Evolutionary conservation across 2,113 vertebrate genomes (phyloP).

Genomic region (Anolis carolinensis): DNA sequence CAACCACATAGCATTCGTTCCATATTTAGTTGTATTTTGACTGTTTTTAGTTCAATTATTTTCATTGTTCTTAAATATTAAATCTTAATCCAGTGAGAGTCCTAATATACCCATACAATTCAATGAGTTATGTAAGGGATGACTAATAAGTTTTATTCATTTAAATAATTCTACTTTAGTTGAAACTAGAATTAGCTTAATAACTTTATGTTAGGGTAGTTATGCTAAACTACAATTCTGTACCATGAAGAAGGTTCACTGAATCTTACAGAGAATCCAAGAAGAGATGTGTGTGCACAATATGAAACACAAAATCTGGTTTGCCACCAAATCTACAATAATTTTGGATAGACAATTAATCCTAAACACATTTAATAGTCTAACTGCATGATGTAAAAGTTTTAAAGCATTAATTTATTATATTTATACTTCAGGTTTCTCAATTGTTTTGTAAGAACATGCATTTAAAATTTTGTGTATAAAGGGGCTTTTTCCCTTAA

Average conservation of each 20-base stretch:
- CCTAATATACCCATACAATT: too few species aligned
- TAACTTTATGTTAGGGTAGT: too few species aligned
- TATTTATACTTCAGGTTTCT: neutral
- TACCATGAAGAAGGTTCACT: slow-evolving; percentile 44
- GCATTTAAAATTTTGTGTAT: too few species aligned
- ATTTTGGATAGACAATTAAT: neutral
- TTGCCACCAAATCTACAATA: neutral
- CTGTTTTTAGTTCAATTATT: neutral
- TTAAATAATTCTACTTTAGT: too few species aligned
- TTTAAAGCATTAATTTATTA: neutral
- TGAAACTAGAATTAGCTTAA: too few species aligned
- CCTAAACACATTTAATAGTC: neutral
- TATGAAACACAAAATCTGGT: neutral
- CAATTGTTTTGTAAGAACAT: neutral
- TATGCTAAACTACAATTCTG: slow-evolving; percentile 23
- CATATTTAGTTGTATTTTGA: neutral
- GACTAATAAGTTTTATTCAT: too few species aligned
- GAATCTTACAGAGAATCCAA: slow-evolving; percentile 39
- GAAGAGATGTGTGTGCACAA: slow-evolving; percentile 54
- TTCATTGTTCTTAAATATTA: neutral
- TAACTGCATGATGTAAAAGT: neutral
- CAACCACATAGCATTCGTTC: slow-evolving; percentile 53
- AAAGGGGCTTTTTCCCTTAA: too few species aligned
- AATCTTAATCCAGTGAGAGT: too few species aligned
- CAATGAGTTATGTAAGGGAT: too few species aligned